Percentiles rank a stretch among this genome's conserved stretches.
phyloP scores from a whole-genome alignment of 2,797 vertebrate genomes.

The Gallirallus australis region DNA sequence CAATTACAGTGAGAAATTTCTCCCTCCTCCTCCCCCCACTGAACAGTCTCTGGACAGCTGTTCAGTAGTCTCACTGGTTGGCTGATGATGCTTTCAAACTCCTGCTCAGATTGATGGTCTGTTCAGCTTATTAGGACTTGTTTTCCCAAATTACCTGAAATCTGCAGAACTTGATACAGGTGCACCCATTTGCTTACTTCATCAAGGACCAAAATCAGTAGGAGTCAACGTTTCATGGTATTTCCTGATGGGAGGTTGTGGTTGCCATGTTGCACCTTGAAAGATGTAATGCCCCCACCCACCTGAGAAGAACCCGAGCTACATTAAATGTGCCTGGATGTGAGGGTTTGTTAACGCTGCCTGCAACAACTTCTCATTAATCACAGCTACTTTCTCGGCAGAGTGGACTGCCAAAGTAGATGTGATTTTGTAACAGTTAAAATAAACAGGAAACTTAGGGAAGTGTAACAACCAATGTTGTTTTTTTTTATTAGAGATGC shows the following conservation, averaged over 20 bases:
- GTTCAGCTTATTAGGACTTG: neutral
- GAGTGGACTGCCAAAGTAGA: neutral
- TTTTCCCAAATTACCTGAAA: neutral
- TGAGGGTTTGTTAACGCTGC: neutral
- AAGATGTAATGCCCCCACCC: neutral
- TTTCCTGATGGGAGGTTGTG: neutral
- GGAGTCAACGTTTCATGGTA: neutral
- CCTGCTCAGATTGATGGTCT: neutral
- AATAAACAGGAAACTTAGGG: constrained; percentile 3
- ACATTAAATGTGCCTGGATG: neutral
- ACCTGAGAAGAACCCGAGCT: neutral
- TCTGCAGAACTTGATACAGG: neutral
- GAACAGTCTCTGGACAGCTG: neutral
- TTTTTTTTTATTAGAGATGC: constrained; percentile 50
- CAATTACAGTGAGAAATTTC: neutral
- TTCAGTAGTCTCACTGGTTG: neutral
- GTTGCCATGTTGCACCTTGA: neutral
- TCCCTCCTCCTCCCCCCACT: too few relatives aligned
- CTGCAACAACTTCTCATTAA: neutral
- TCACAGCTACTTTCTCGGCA: neutral
- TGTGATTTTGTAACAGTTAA: neutral
- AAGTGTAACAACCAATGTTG: constrained; percentile 48
- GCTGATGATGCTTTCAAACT: neutral
- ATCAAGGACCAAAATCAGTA: neutral
- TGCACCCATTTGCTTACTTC: neutral